These are phyloP conservation scores for Notarius quadriscutis DNA, from an alignment of 2,113 vertebrate genomes.

Conservation along the genomic window DNA sequence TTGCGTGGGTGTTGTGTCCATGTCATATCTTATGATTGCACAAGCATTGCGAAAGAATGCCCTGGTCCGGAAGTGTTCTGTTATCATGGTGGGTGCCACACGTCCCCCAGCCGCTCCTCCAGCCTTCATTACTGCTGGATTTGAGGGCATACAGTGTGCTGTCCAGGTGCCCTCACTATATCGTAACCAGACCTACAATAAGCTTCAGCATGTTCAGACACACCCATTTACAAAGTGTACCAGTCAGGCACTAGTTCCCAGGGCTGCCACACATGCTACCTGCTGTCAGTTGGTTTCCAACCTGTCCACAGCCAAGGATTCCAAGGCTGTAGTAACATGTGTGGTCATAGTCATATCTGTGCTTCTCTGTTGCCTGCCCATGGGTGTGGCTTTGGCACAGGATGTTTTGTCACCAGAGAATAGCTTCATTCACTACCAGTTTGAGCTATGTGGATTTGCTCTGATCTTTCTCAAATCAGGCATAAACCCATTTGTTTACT, in stretches of 20 bases:
- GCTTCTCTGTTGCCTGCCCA: constrained; percentile 89
- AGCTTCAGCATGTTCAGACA: constrained; percentile 77
- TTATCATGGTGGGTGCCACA: constrained; percentile 75
- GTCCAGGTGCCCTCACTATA: constrained; percentile 80
- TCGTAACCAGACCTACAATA: constrained; percentile 85
- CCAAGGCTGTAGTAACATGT: constrained; percentile 88
- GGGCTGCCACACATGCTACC: constrained; percentile 69
- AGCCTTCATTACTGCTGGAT: constrained; percentile 74
- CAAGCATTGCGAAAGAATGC: constrained; percentile 86
- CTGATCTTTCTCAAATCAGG: constrained; percentile 94
- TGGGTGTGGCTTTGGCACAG: constrained; percentile 86
- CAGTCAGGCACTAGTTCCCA: constrained; percentile 64
- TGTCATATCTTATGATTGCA: constrained; percentile 92
- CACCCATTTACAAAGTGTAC: constrained; percentile 73
- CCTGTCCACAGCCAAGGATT: constrained; percentile 87
- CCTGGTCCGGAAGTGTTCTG: constrained; percentile 79
- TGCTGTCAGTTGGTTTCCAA: constrained; percentile 85
- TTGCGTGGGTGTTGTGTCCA: constrained; percentile 86
- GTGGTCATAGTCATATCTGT: constrained; percentile 88
- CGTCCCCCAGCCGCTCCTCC: constrained; percentile 68
- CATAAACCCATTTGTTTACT: constrained; percentile 96
- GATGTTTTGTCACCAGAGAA: constrained; percentile 77
- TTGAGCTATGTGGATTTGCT: constrained; percentile 91
- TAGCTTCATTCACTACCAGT: constrained; percentile 87
- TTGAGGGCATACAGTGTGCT: constrained; percentile 70